These are phyloP conservation scores for Lycophotia porphyrea DNA, from an alignment of 2,888 invertebrate species.

Conservation along the genomic window DNA sequence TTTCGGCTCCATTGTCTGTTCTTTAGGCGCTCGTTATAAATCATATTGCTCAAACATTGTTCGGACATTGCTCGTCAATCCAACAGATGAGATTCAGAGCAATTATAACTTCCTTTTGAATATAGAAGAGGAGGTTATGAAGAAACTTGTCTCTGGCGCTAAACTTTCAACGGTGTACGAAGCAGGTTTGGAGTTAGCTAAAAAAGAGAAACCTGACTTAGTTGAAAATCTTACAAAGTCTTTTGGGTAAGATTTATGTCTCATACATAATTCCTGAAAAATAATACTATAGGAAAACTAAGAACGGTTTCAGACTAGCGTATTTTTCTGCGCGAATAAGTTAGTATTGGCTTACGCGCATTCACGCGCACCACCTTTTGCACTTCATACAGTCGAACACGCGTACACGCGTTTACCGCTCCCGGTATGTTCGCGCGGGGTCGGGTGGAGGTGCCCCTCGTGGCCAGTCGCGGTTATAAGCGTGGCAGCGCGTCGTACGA, in stretches of 20 bases:
- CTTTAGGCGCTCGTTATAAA: conserved; percentile 98
- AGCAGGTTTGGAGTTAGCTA: conserved; percentile 94
- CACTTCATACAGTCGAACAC: too few species aligned
- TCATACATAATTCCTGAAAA: background rate
- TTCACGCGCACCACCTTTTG: background rate
- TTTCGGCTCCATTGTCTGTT: conserved; percentile 98
- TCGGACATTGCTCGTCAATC: conserved; percentile 98
- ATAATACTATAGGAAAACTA: background rate
- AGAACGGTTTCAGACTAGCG: background rate
- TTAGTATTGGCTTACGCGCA: background rate
- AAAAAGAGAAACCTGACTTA: conserved; percentile 96
- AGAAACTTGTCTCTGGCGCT: conserved; percentile 94
- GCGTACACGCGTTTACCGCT: too few species aligned
- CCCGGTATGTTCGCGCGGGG: too few species aligned
- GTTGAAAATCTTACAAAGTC: conserved; percentile 97
- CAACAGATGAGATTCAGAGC: conserved; percentile 94
- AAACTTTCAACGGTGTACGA: conserved; percentile 97
- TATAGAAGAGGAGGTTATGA: conserved; percentile 97
- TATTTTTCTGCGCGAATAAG: too few species aligned
- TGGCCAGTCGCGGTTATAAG: too few species aligned
- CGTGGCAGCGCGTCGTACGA: background rate
- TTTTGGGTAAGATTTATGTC: conserved; percentile 92
- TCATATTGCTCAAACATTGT: conserved; percentile 99
- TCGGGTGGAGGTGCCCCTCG: too few species aligned
- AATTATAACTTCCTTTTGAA: conserved; percentile 97